Evolutionary conservation across 2,888 invertebrate genomes (phyloP).

Genomic region (Lithodes maja): DNA sequence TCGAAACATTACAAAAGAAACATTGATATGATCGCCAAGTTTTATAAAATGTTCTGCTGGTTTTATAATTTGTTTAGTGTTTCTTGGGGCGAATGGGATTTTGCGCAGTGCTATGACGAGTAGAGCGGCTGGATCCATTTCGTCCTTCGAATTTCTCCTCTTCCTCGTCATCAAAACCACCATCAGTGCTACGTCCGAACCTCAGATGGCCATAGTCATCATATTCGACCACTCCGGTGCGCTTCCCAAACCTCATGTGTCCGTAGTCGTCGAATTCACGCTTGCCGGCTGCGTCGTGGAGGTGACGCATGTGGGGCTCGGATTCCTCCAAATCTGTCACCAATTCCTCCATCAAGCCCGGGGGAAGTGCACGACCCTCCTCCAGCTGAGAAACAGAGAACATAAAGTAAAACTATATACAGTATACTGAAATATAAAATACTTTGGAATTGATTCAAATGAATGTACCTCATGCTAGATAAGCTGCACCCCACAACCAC

Average conservation of each 20-base stretch:
- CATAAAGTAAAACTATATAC: neutral
- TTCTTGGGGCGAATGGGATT: neutral
- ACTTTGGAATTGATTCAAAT: no score
- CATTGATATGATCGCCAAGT: no score
- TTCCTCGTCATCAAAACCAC: neutral
- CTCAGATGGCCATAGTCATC: constrained; percentile 72
- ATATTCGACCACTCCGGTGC: constrained; percentile 66
- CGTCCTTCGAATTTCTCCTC: neutral
- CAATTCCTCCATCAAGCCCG: neutral
- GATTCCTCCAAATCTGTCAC: neutral
- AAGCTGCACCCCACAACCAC: no score
- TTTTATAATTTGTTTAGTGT: no score
- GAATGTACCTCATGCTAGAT: no score
- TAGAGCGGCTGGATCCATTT: neutral
- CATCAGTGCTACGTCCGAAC: constrained; percentile 71
- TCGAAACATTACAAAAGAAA: no score
- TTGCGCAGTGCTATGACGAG: neutral
- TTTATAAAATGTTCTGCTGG: no score
- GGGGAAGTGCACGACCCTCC: constrained; percentile 1
- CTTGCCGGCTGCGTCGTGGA: constrained; percentile 19
- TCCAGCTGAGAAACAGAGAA: neutral
- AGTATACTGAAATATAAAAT: neutral
- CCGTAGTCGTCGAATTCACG: constrained; percentile 28
- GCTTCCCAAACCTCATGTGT: constrained; percentile 70
- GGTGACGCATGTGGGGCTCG: neutral